Evolutionary conservation across 64 coral and sea anemone species (phyloP).

Genomic region (Stichodactyla mertensii): DNA sequence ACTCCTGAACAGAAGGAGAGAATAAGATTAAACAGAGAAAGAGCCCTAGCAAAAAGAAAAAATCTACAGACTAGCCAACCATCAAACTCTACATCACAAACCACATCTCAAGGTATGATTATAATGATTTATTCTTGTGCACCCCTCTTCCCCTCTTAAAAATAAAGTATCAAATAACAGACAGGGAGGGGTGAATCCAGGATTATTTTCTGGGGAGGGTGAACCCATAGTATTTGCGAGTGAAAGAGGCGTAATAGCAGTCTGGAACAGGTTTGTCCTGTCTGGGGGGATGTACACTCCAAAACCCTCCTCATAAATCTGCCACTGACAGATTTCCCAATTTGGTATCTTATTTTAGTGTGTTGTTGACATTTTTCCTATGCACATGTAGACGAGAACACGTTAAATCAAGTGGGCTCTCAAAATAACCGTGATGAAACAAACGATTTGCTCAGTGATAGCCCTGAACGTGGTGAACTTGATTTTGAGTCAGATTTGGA

Average conservation of each 20-base stretch:
- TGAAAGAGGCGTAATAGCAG: too few species aligned
- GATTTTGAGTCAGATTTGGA: not conserved
- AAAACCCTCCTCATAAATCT: too few species aligned
- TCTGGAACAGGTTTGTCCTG: too few species aligned
- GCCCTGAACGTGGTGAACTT: not conserved
- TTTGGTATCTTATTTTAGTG: too few species aligned
- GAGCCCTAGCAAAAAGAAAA: conserved; percentile 40
- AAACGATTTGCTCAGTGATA: not conserved
- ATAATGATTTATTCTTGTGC: too few species aligned
- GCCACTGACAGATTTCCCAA: too few species aligned
- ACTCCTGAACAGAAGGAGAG: conserved; percentile 51
- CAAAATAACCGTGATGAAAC: not conserved
- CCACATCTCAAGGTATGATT: not conserved
- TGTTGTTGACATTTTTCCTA: not conserved
- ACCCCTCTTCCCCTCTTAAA: too few species aligned
- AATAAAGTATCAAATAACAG: too few species aligned
- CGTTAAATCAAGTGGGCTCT: not conserved
- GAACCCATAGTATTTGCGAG: too few species aligned
- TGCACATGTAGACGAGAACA: not conserved
- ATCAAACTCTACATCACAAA: not conserved
- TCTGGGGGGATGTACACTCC: too few species aligned
- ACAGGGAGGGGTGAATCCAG: too few species aligned
- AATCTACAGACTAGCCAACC: not conserved
- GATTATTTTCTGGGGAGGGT: too few species aligned
- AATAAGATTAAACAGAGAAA: conserved; percentile 41